Evolutionary conservation across 2,113 vertebrate species (phyloP).

Genomic region (Amphilophus citrinellus): DNA sequence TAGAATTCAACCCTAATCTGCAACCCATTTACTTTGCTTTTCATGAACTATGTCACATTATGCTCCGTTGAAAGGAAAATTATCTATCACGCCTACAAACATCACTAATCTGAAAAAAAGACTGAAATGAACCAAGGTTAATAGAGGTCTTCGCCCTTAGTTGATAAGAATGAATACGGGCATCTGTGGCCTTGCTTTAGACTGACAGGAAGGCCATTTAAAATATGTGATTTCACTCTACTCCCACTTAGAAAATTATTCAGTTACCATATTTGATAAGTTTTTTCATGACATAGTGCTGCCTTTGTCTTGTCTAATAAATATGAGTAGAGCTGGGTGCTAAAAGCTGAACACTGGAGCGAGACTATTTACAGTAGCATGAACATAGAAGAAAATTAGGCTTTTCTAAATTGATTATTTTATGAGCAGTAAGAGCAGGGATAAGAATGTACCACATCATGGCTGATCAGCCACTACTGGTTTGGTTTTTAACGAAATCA

Average conservation of each 20-base stretch:
- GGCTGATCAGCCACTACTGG: constrained; percentile 11
- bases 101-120: constrained; percentile 13
- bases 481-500: constrained; percentile 15
- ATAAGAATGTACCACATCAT: background rate
- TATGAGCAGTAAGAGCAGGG: constrained; percentile 7
- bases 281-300: background rate
- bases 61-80: constrained; percentile 38
- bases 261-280: constrained; percentile 4
- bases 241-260: constrained; percentile 22
- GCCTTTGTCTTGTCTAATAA: constrained; percentile 1
- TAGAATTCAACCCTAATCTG: constrained; percentile 53
- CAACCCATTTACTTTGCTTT: constrained; percentile 49
- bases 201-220: constrained; percentile 11
- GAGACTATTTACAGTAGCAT: constrained; percentile 29
- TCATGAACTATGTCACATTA: constrained; percentile 47
- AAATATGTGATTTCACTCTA: constrained; percentile 12
- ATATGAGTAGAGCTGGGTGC: background rate
- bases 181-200: constrained; percentile 23
- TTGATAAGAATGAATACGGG: constrained; percentile 33
- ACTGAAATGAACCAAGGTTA: constrained; percentile 53
- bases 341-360: background rate
- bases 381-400: background rate
- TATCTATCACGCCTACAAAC: constrained; percentile 39
- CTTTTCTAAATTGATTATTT: constrained; percentile 32
- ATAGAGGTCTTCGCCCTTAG: constrained; percentile 61